phyloP scores from a whole-genome alignment of 2,888 invertebrate genomes.

The Polydrusus cervinus region DNA sequence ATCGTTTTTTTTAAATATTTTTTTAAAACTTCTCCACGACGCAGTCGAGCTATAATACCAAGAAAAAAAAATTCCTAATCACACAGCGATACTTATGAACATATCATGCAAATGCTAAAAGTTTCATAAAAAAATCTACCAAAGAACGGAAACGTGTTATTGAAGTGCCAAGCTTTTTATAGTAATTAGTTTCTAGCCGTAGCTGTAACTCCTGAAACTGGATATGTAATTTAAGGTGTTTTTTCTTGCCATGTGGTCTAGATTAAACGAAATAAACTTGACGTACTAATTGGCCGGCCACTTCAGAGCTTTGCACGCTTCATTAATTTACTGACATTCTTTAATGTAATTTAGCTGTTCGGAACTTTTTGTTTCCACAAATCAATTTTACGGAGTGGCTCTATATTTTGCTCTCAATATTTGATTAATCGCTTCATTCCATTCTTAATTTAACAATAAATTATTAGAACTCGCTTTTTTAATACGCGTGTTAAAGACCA shows the following conservation, averaged over 20 bases:
- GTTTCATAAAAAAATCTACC: too few species aligned
- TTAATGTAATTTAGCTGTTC: conserved; percentile 31
- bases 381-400: conserved; percentile 23
- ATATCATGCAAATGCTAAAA: too few species aligned
- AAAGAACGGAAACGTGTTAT: background rate
- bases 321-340: conserved; percentile 43
- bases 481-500: background rate
- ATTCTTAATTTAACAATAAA: conserved; percentile 7
- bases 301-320: conserved; percentile 26
- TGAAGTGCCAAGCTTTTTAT: background rate
- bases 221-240: conserved; percentile 25
- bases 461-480: conserved; percentile 4
- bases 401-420: conserved; percentile 9
- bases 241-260: conserved; percentile 25
- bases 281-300: conserved; percentile 33
- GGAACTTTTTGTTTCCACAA: conserved; percentile 29
- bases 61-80: too few species aligned
- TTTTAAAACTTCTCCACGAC: too few species aligned
- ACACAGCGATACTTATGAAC: too few species aligned
- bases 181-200: conserved; percentile 10
- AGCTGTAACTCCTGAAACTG: background rate
- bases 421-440: conserved; percentile 13
- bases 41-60: too few species aligned
- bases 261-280: conserved; percentile 42
- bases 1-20: too few species aligned